Base-by-base conservation (phyloP, 2,888 invertebrate species). In the Drosophila differens region DNA sequence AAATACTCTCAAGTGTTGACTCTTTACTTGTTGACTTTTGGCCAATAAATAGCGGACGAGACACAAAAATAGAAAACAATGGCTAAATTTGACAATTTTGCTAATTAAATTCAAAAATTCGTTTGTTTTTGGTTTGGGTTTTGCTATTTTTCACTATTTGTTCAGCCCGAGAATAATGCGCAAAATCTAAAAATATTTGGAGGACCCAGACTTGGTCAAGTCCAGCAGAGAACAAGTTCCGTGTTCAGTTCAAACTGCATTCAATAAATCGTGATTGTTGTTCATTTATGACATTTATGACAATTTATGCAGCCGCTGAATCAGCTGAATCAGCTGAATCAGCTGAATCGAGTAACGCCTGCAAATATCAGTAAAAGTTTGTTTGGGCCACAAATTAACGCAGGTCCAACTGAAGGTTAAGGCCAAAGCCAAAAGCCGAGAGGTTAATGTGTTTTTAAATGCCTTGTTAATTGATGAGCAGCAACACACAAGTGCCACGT, bases 361-460 rank as follows among this genome's bases (percentile, higher is more conserved):
- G 39, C 52, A 47, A 79, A 51, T 58, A 62, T 52, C 70, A 65
- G 32, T 49, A 16, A 52, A 16, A 55, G 25, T 55, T 73, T 77
- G 75, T 87, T 89, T 84, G 75, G 64, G 66, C 62, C 65, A 60
- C 49, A 74, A 89, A 85, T 89, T 87, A 87, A 70, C 90, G 74
- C 52, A 6, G 19, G 32, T 59, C 68, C 59, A 58, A 32, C 51
- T 6, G 12, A 84, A 74, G 81, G 89, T 85, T 88, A 85, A 88
- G 89, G 79, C 84, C 63, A 89, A 74, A 82, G 79, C 70, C 83
- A 81, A 75, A 35, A 16, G 35, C 35, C 14, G 35, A 35, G 61
- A 64, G 90, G 89, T 86, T 86, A 86, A 86, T 90, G 85, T 66
- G 75, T 81, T 85, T 86, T 85, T 81, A 88, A 90, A 85, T 88